Conservation (phyloP, 2,113 vertebrate genomes). For the Labeo rohita region DNA sequence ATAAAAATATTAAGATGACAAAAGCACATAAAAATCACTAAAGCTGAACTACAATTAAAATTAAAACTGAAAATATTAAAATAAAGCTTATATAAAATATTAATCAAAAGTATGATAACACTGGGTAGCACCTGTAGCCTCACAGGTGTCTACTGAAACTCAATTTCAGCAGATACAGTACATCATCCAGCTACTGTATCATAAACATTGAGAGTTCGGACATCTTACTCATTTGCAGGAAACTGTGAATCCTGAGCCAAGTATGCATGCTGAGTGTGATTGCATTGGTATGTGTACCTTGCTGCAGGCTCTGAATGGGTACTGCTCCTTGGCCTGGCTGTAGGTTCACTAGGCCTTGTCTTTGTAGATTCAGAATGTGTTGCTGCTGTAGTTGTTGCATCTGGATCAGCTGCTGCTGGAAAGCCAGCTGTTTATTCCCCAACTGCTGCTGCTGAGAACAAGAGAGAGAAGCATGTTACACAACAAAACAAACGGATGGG, state of each 20-base stretch:
- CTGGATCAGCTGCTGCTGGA: constrained; percentile 99
- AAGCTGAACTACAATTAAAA: too few relatives aligned
- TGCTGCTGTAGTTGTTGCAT: constrained; percentile 99
- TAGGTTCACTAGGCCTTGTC: constrained; percentile 93
- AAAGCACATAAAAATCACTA: too few relatives aligned
- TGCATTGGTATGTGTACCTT: constrained; percentile 79
- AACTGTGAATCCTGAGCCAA: neutral
- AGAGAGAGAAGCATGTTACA: constrained; percentile 57
- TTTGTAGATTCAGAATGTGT: constrained; percentile 97
- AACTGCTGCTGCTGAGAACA: constrained; percentile 78
- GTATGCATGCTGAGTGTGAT: constrained; percentile 28
- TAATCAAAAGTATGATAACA: too few relatives aligned
- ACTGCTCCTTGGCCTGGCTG: constrained; percentile 86
- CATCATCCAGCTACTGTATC: neutral
- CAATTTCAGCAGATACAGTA: neutral
- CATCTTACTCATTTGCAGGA: neutral
- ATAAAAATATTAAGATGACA: too few relatives aligned
- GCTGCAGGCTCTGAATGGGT: constrained; percentile 92
- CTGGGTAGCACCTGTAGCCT: neutral
- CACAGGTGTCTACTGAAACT: neutral
- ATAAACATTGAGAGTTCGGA: neutral
- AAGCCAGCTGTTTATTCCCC: constrained; percentile 97
- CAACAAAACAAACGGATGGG: constrained; percentile 65
- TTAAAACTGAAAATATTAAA: too few relatives aligned
- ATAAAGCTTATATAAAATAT: too few relatives aligned